phyloP scores from a whole-genome alignment of 1,140 invertebrate species.

The Drosophila ercepeae region DNA sequence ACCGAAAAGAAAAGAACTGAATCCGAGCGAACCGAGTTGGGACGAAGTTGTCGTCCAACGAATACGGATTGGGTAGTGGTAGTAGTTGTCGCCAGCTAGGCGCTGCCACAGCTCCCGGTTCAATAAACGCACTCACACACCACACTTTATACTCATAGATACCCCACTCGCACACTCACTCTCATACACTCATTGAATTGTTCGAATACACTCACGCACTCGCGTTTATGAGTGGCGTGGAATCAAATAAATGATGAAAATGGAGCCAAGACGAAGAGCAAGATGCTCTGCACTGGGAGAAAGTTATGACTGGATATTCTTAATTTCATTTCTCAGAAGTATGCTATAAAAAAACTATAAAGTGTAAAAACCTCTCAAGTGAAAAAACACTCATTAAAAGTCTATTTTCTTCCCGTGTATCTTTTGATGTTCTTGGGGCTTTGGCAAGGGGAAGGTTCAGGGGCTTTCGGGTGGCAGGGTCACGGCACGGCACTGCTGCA shows the following conservation, averaged over 20 bases:
- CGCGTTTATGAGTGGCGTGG: slow-evolving; percentile 57
- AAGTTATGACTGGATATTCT: too few species aligned
- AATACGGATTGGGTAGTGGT: not conserved
- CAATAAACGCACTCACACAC: slow-evolving; percentile 55
- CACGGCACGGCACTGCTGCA: slow-evolving; percentile 22
- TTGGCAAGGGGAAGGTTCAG: not conserved
- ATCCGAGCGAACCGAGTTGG: slow-evolving; percentile 18
- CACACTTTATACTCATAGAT: not conserved
- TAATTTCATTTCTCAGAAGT: not conserved
- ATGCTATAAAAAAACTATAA: not conserved
- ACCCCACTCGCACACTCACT: slow-evolving; percentile 14
- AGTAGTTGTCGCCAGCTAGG: slow-evolving; percentile 49
- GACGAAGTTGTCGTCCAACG: slow-evolving; percentile 14
- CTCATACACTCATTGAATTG: slow-evolving; percentile 33
- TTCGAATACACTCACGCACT: slow-evolving; percentile 53
- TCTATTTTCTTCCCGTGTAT: slow-evolving; percentile 1
- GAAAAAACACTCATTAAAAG: too few species aligned
- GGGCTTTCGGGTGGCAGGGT: slow-evolving; percentile 30
- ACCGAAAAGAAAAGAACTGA: slow-evolving; percentile 40
- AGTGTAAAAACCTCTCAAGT: too few species aligned
- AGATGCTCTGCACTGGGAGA: slow-evolving; percentile 22
- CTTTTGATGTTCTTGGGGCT: slow-evolving; percentile 5
- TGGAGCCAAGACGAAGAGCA: slow-evolving; percentile 34
- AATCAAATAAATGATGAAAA: slow-evolving; percentile 65
- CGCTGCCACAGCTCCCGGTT: slow-evolving; percentile 44